phyloP scores from a whole-genome alignment of 2,797 vertebrate species.

The Decapterus maruadsi region DNA sequence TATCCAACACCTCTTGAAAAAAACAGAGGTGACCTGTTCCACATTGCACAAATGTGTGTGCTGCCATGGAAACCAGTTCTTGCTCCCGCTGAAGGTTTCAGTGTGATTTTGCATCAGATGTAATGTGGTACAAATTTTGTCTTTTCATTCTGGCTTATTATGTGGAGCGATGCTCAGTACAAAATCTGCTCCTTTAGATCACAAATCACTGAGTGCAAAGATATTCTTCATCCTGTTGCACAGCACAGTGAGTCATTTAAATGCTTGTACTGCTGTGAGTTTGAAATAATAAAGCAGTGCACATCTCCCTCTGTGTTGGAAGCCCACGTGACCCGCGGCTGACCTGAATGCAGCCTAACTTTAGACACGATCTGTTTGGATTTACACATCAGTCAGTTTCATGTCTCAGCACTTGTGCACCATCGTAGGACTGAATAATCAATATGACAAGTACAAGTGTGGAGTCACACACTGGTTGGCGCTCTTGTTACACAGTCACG shows the following conservation, averaged over 20 bases:
- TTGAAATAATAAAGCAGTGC: neutral
- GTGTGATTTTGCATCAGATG: constrained; percentile 62
- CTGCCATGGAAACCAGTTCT: constrained; percentile 77
- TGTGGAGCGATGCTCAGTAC: neutral
- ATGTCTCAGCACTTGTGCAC: constrained; percentile 9
- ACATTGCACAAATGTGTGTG: constrained; percentile 51
- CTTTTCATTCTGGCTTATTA: constrained; percentile 1
- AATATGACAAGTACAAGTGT: constrained; percentile 54
- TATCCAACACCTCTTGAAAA: constrained; percentile 48
- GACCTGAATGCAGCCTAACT: constrained; percentile 22
- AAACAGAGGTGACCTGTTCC: constrained; percentile 57
- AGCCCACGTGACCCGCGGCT: neutral
- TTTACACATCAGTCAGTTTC: constrained; percentile 27
- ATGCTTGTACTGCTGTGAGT: neutral
- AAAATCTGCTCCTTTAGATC: constrained; percentile 28
- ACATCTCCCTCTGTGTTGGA: neutral
- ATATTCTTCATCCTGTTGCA: neutral
- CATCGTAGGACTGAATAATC: constrained; percentile 52
- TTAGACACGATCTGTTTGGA: constrained; percentile 24
- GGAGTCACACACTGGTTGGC: constrained; percentile 59
- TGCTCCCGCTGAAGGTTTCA: constrained; percentile 56
- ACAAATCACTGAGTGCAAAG: neutral
- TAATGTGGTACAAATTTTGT: constrained; percentile 25
- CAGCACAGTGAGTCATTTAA: neutral
- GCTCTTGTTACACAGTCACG: constrained; percentile 55